These are phyloP conservation scores for Sebastes diploproa DNA, from an alignment of 2,797 vertebrate species.

Conservation along the genomic window DNA sequence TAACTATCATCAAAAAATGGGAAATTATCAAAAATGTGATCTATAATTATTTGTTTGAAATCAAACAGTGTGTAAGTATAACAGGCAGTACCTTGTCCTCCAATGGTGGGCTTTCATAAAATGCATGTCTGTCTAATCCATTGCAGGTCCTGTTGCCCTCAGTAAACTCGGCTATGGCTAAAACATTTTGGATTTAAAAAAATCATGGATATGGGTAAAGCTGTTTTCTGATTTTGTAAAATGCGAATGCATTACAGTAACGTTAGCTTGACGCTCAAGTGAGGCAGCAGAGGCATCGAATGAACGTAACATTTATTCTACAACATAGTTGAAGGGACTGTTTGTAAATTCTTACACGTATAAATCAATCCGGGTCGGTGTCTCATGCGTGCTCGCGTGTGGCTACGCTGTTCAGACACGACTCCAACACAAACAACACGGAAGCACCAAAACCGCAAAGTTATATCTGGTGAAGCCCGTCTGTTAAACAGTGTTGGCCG, in stretches of 20 bases:
- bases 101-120: neutral
- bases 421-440: no score
- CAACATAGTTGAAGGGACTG: neutral
- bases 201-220: neutral
- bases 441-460: no score
- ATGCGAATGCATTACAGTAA: neutral
- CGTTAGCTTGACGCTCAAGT: neutral
- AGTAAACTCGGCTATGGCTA: neutral
- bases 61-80: neutral
- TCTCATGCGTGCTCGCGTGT: no score
- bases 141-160: neutral
- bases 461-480: no score
- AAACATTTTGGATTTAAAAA: slow-evolving; percentile 9
- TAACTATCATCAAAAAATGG: neutral
- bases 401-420: no score
- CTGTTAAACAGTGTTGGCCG: no score
- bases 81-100: neutral
- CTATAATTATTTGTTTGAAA: neutral
- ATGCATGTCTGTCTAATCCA: neutral
- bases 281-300: neutral
- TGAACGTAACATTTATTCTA: neutral
- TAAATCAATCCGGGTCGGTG: no score
- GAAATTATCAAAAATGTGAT: neutral
- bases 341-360: no score
- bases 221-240: slow-evolving; percentile 1